Evolutionary conservation across 2,888 invertebrate species (phyloP), one percentile per base, ranked within the genome.

Genomic region (Dryocosmus kuriphilus): DNA sequence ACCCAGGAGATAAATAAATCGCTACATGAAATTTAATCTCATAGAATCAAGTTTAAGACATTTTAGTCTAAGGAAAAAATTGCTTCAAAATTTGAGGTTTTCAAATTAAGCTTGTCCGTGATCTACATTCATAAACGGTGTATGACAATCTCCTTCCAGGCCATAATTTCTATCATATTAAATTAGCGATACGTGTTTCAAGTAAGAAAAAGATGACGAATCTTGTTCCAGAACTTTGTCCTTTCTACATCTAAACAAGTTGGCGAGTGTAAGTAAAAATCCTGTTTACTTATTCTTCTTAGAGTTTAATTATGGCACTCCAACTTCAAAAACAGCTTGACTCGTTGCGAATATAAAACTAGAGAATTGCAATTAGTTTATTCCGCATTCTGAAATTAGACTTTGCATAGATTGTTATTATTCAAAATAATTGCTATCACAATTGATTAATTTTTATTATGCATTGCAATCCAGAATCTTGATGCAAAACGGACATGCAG

Each of bases 211-310:
- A 27, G 67, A 67, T 46, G 41, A 46, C 46, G 67, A 67, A 67
- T 51, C 11, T 32, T 63, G 22, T 22, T 38, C 38, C 9, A 35
- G 38, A 63, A 22, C 32, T n/a, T 35, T 38, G 35, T 22, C 4
- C 9, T 22, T 22, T 55, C 19, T 62, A 32, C 30, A 35, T 55
- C 9, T 32, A 55, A 74, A 74, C 32, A 16, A 74, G 46, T 74
- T 55, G 67, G 41, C 41, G 51, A 74, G 57, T 57, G 32, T 24
- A 16, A 14, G 16, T 67, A 67, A 67, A 57, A 57, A 57, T 67
- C 67, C 46, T 51, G 67, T 67, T 67, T 67, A 67, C 27, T 46
- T 67, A 51, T 67, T 67, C 67, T 41, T 67, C 46, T 51, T 71
- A 30, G 51, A 51, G 71, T 71, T 30, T 71, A 51, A 71, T 71